phyloP scores from a whole-genome alignment of 2,888 invertebrate genomes.

The Acrocyrtus sp. region DNA sequence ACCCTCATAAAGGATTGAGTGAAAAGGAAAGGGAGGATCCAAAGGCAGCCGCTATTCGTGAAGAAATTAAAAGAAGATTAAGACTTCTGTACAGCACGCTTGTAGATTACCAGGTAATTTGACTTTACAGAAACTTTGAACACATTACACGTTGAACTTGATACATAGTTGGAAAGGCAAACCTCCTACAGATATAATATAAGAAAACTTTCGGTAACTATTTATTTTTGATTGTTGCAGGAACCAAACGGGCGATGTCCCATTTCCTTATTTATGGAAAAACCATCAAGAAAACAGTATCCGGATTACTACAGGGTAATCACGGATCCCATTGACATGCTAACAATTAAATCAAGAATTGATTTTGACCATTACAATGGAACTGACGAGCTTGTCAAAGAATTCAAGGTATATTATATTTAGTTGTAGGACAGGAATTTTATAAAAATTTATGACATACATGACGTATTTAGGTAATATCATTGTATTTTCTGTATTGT shows the following conservation, averaged over 20 bases:
- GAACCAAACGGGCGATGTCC: constrained; percentile 79
- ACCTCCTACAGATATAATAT: no score
- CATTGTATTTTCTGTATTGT: no score
- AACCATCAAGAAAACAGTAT: constrained; percentile 93
- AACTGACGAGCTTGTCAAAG: constrained; percentile 72
- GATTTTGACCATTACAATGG: constrained; percentile 75
- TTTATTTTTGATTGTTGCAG: constrained; percentile 19
- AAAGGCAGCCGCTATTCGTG: constrained; percentile 45
- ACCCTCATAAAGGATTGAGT: constrained; percentile 33
- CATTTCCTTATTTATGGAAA: constrained; percentile 93
- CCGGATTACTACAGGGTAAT: constrained; percentile 97
- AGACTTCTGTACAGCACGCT: constrained; percentile 82
- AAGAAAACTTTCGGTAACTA: constrained; percentile 60
- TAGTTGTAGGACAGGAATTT: no score
- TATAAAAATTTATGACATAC: no score
- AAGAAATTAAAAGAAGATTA: constrained; percentile 78
- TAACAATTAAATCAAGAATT: constrained; percentile 91
- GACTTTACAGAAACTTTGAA: no score
- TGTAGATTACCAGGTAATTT: constrained; percentile 74
- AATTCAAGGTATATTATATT: constrained; percentile 72
- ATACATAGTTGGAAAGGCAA: no score
- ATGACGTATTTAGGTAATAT: not conserved
- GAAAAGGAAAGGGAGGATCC: constrained; percentile 66
- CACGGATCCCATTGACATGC: constrained; percentile 92
- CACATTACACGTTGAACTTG: no score